A percentile compares a stretch with the other conserved stretches of the same genome.
Evolutionary conservation across 2,797 vertebrate genomes (phyloP).

Genomic region (Semaprochilodus insignis): DNA sequence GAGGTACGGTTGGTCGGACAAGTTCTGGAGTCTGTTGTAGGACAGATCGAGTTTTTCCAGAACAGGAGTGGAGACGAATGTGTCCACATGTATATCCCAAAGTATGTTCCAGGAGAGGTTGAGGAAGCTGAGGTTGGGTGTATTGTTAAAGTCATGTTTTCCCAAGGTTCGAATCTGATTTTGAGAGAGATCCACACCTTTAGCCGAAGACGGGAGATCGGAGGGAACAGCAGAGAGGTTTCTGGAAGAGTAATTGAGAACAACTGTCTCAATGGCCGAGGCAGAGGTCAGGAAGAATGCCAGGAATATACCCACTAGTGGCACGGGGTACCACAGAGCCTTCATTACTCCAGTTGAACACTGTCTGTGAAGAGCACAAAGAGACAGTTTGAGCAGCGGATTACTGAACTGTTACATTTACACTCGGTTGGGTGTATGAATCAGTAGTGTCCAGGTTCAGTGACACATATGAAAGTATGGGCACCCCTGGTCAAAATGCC

Average conservation of each 20-base stretch:
- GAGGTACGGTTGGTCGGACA: conserved; percentile 74
- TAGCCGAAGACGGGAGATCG: conserved; percentile 65
- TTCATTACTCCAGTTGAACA: conserved; percentile 57
- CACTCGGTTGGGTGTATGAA: too few relatives aligned
- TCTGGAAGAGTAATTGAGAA: conserved; percentile 67
- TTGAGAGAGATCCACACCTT: conserved; percentile 80
- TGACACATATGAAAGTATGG: too few relatives aligned
- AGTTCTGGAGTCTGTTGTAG: conserved; percentile 77
- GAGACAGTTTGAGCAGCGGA: not conserved
- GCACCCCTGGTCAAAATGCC: too few relatives aligned
- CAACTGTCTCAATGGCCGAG: conserved; percentile 35
- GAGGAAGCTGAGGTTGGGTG: conserved; percentile 72
- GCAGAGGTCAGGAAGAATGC: conserved; percentile 43
- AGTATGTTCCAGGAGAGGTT: conserved; percentile 83
- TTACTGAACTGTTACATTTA: too few relatives aligned
- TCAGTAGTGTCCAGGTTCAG: too few relatives aligned
- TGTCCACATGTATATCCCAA: conserved; percentile 68
- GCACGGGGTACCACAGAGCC: conserved; percentile 40
- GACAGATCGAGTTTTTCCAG: conserved; percentile 85
- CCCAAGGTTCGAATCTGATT: conserved; percentile 79
- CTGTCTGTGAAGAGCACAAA: conserved; percentile 12
- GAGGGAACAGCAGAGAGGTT: conserved; percentile 77
- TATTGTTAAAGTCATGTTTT: conserved; percentile 74
- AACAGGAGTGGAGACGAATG: conserved; percentile 74
- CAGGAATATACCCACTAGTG: conserved; percentile 52